Evolutionary conservation across 2,888 invertebrate genomes (phyloP).

Genomic region (Cistogaster globosa): DNA sequence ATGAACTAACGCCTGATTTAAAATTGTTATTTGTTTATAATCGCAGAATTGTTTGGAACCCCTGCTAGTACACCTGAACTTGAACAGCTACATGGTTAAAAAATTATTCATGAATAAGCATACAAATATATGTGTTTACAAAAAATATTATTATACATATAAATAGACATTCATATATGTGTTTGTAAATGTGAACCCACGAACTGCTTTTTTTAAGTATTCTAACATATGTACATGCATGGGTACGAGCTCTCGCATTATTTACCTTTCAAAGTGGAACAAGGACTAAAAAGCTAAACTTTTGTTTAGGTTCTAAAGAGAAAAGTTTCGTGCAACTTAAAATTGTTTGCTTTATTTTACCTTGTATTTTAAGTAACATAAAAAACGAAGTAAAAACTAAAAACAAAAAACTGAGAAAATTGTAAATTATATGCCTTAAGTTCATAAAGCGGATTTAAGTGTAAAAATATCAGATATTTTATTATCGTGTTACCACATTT

Average conservation of each 20-base stretch:
- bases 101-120: background rate
- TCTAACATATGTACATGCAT: background rate
- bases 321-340: too few relatives aligned
- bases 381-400: too few relatives aligned
- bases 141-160: background rate
- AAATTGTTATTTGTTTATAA: background rate
- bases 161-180: background rate
- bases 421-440: background rate
- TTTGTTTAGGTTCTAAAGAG: too few relatives aligned
- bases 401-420: background rate
- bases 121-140: background rate
- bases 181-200: background rate
- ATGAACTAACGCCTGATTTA: too few relatives aligned
- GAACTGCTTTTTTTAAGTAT: conserved; percentile 7
- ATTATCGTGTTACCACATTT: background rate
- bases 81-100: background rate
- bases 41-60: background rate
- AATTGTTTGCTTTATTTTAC: too few relatives aligned
- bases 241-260: background rate
- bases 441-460: background rate
- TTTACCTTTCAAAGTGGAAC: background rate
- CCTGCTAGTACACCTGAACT: background rate
- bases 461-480: background rate
- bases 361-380: too few relatives aligned
- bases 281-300: background rate